Evolutionary conservation across 1,140 invertebrate species (phyloP).

Genomic region (Oedothorax gibbosus): DNA sequence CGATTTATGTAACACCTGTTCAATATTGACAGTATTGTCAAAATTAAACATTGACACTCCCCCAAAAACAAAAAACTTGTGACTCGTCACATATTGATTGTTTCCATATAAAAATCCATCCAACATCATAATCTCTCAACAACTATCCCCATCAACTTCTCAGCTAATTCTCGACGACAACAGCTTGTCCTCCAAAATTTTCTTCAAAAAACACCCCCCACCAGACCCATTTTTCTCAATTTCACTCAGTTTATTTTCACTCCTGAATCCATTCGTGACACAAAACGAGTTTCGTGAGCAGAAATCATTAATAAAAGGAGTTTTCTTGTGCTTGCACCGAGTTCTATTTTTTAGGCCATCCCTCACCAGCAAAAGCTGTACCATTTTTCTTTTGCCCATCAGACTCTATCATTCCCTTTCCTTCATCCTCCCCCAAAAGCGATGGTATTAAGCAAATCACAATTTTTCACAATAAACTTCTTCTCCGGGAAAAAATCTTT

Average conservation of each 20-base stretch:
- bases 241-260: slow-evolving; percentile 34
- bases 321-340: not conserved
- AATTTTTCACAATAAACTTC: slow-evolving; percentile 43
- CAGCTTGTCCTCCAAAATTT: too few relatives aligned
- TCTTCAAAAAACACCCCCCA: too few relatives aligned
- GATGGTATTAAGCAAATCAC: slow-evolving; percentile 31
- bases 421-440: not conserved
- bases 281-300: slow-evolving; percentile 27
- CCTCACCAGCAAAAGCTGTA: too few relatives aligned
- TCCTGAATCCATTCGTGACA: slow-evolving; percentile 32
- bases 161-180: too few relatives aligned
- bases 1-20: too few relatives aligned
- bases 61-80: too few relatives aligned
- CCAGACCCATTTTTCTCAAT: slow-evolving; percentile 26
- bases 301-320: slow-evolving; percentile 42
- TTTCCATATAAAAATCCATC: too few relatives aligned
- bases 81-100: too few relatives aligned
- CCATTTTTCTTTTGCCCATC: slow-evolving; percentile 2
- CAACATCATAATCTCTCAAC: too few relatives aligned
- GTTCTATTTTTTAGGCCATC: not conserved
- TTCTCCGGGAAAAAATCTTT: slow-evolving; percentile 3
- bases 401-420: not conserved
- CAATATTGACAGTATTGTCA: too few relatives aligned
- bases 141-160: too few relatives aligned
- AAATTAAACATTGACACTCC: too few relatives aligned